Evolutionary conservation across 2,888 invertebrate genomes (phyloP).

Genomic region (Oegoconia quadripuncta): DNA sequence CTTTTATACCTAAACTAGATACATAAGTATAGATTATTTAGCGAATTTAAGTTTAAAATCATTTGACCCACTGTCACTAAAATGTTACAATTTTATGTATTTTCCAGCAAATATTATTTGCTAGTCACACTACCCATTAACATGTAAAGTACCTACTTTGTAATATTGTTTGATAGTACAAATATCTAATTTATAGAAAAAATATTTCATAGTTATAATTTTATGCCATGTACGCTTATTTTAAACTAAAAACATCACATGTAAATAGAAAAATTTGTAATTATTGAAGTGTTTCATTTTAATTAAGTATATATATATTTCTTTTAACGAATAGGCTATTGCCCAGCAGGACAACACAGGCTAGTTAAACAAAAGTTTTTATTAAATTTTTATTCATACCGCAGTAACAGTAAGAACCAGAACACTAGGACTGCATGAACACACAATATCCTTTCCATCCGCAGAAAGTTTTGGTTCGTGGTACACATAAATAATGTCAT

Average conservation of each 20-base stretch:
- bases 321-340: too few relatives aligned
- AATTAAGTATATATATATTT: too few relatives aligned
- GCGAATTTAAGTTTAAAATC: constrained; percentile 44
- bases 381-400: too few relatives aligned
- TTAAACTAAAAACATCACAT: constrained; percentile 77
- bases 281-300: constrained; percentile 51
- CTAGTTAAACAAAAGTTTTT: too few relatives aligned
- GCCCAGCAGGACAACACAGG: too few relatives aligned
- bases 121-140: constrained; percentile 74
- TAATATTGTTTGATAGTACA: constrained; percentile 78
- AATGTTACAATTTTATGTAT: constrained; percentile 53
- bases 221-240: constrained; percentile 79
- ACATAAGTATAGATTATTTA: constrained; percentile 50
- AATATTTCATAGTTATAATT: constrained; percentile 75
- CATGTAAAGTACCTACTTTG: constrained; percentile 71
- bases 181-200: constrained; percentile 77
- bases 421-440: too few relatives aligned
- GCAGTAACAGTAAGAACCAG: too few relatives aligned
- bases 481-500: too few relatives aligned
- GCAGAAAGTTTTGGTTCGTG: too few relatives aligned
- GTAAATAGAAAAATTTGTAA: constrained; percentile 78
- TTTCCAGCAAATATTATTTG: constrained; percentile 72
- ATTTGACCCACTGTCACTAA: constrained; percentile 72
- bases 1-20: constrained; percentile 60
- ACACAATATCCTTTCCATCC: too few relatives aligned